Evolutionary conservation across 1,140 invertebrate species (phyloP), one percentile per base, ranked within the genome.

Genomic region (Drosophila serrata): DNA sequence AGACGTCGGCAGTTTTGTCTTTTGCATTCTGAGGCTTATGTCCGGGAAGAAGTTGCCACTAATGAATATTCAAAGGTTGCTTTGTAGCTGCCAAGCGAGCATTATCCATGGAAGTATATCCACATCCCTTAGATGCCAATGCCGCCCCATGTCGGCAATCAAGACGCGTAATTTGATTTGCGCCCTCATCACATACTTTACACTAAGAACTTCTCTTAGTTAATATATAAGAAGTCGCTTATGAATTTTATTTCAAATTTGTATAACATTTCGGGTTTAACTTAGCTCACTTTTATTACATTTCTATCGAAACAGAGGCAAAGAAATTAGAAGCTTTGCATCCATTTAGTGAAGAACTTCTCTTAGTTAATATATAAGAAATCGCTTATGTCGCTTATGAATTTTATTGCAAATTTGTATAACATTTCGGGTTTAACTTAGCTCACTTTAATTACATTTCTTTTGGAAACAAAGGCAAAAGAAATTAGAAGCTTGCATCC

Each of bases 141-240:
- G 51, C 51, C 39, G 63, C 84, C 79, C 74, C 85, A 91, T 87
- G 72, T 75, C 80, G 81, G 68, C 68, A 91, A 91, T 91, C 77
- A 88, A 72, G 84, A 81, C 78, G 88, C 82, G 82, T 91, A 91
- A 91, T 91, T 91, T 88, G 80, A 91, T 91, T 91, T 63, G 73
- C 65, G 46, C 62, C 51, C 63, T 69, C 67, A 60, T 67, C 60
- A 69, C 65, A 67, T 43, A 13, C 13, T 5, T 22, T 53, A 29
- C 65, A 69, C 65, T 45, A 0, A 13, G 13, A 53, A 24, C 22
- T 22, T 15, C 1, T 17, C 2, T 5, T 24, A 12, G 13, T 22
- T 46, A 19, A 11, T 11, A 11, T 13, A 27, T 31, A 19, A 33
- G 3, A 33, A 17, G 0, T 1, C 1, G n/a, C 2, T 27, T 27